Percentiles rank a stretch among this genome's conserved stretches.
Evolutionary conservation across 2,888 invertebrate genomes (phyloP).

Genomic region (Leptopilina syphax): DNA sequence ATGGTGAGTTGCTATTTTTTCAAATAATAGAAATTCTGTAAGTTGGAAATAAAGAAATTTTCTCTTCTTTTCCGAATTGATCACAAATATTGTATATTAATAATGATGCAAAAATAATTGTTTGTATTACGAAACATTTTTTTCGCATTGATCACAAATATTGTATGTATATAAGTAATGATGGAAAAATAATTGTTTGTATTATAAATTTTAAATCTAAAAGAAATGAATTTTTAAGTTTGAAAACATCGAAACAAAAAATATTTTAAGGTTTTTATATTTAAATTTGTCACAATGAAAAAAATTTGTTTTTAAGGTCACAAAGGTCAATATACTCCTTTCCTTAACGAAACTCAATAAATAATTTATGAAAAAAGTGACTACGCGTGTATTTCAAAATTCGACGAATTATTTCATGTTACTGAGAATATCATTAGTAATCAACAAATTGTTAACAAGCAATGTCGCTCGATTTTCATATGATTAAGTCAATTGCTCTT

Average conservation of each 20-base stretch:
- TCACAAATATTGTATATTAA: too few species aligned
- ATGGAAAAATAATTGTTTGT: too few species aligned
- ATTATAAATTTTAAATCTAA: too few species aligned
- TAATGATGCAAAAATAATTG: too few species aligned
- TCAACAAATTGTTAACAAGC: not conserved
- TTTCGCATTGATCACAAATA: too few species aligned
- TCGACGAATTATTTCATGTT: not conserved
- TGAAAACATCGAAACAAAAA: not conserved
- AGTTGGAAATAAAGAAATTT: too few species aligned
- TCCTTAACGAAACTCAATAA: not conserved
- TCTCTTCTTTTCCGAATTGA: too few species aligned
- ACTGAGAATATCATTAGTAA: not conserved
- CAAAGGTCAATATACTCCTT: not conserved
- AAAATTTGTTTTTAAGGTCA: not conserved
- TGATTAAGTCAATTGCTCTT: not conserved
- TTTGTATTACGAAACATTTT: too few species aligned
- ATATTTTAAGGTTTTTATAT: not conserved
- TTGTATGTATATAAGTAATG: too few species aligned
- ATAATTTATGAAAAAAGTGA: slow-evolving; percentile 1
- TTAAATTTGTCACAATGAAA: not conserved
- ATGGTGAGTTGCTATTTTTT: too few species aligned
- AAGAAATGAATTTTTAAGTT: too few species aligned
- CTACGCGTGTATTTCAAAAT: not conserved
- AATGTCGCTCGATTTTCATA: not conserved
- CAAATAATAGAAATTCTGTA: too few species aligned